phyloP scores from a whole-genome alignment of 2,113 vertebrate genomes.

The Rhabdomys dilectus region DNA sequence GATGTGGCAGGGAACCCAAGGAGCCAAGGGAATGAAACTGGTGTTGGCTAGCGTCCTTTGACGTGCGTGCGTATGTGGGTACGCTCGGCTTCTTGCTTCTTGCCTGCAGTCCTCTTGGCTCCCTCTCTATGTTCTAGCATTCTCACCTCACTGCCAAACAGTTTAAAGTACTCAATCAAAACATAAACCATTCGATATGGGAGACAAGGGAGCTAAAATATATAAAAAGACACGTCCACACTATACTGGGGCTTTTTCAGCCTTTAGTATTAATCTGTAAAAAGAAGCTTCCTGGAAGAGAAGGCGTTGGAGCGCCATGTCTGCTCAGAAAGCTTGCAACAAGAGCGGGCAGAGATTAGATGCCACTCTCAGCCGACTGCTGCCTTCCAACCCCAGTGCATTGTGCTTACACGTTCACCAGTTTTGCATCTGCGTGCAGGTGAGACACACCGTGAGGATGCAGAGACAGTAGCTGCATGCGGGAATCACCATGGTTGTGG shows the following conservation, averaged over 20 bases:
- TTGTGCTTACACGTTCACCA: background rate
- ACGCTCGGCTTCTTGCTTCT: background rate
- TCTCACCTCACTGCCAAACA: background rate
- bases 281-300: background rate
- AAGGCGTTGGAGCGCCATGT: accelerated
- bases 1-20: background rate
- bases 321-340: background rate
- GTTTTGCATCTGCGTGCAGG: background rate
- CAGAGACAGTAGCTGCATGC: background rate
- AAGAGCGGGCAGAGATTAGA: background rate
- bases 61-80: background rate
- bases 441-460: background rate
- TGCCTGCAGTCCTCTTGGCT: background rate
- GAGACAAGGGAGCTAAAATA: background rate
- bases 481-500: background rate
- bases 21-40: background rate
- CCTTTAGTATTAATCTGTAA: background rate
- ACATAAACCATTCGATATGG: background rate
- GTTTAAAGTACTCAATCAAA: background rate
- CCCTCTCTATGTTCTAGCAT: background rate
- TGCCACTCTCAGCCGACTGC: background rate
- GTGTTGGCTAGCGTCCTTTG: too few relatives aligned
- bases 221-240: background rate
- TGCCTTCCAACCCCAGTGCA: background rate
- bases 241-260: background rate